Evolutionary conservation across 2,888 invertebrate species (phyloP), one percentile per base, ranked within the genome.

Genomic region (Tinea trinotella): DNA sequence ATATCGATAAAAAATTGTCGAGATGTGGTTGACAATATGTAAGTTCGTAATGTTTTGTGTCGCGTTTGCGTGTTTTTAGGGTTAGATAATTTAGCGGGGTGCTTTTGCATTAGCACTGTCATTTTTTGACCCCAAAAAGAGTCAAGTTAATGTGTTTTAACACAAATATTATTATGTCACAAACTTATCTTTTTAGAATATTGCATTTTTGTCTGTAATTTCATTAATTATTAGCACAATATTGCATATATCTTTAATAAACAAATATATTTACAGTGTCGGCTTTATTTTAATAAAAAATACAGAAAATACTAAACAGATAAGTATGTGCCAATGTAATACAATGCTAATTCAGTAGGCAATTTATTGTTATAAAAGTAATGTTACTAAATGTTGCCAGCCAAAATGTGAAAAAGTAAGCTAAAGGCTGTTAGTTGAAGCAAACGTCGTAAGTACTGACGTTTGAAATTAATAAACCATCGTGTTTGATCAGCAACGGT

Each of bases 11-110:
- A 15, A n/a, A 46, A 46, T 46, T 46, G 46, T 46, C 46, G 46
- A 46, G 35, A 52, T 52, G 52, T 34, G 34, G 52, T 52, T 52
- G 52, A 52, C 52, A 52, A 52, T 52, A 52, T 52, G 52, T 52
- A 17, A 19, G 12, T 3, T 17, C 19, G n/a, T 46, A 19, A 36
- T n/a, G 36, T 46, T 46, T 17, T n/a, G 18, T 46, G 46, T 46
- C 10, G 40, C 40, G 40, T 40, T 40, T 15, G 13, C 40, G 17
- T 46, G 46, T n/a, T 9, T 46, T 46, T 46, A 46, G 46, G 40
- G 10, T 46, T 46, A 46, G 46, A n/a, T 18, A 46, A 10, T 17
- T 46, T 46, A 46, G 46, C 19, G 12, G 44, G 30, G 17, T 46
- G 46, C 46, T 40, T 40, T 40, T 4, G 19, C 40, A 6, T 9